Conservation (phyloP, 2,888 invertebrate genomes). For the Drosophila incognita region DNA sequence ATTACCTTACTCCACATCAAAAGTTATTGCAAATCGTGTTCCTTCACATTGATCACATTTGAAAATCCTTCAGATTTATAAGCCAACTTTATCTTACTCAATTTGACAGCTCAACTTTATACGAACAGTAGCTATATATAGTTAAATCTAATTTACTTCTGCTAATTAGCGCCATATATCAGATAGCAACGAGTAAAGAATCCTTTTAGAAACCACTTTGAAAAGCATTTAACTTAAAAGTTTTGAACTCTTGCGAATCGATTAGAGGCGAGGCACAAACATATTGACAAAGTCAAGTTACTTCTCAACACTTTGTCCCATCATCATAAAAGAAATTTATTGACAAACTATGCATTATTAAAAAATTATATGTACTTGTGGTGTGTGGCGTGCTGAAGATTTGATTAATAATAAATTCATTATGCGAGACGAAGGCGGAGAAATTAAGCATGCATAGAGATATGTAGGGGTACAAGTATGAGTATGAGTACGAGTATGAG, state of each 20-base stretch:
- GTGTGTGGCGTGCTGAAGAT: conserved; percentile 71
- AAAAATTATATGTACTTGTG: conserved; percentile 80
- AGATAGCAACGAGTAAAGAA: background rate
- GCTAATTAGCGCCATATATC: background rate
- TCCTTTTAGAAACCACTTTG: background rate
- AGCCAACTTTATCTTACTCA: background rate
- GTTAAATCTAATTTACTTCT: background rate
- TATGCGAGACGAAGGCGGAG: conserved; percentile 67
- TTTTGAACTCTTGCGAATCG: background rate
- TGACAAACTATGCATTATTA: conserved; percentile 81
- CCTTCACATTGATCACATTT: background rate
- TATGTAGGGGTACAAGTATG: conserved; percentile 39
- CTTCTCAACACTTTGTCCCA: conserved; percentile 7
- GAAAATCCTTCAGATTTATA: background rate
- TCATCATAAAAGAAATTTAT: conserved; percentile 80
- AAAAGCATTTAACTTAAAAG: too few relatives aligned
- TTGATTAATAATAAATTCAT: conserved; percentile 80
- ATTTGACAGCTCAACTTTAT: background rate
- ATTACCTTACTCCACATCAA: background rate
- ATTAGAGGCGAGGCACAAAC: conserved; percentile 9
- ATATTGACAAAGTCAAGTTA: conserved; percentile 10
- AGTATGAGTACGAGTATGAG: background rate
- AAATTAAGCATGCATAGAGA: conserved; percentile 77
- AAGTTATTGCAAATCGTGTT: background rate
- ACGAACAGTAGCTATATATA: background rate